Percentiles rank a stretch among this genome's conserved stretches.
phyloP scores from a whole-genome alignment of 2,888 invertebrate genomes.

The Baccha elongata region DNA sequence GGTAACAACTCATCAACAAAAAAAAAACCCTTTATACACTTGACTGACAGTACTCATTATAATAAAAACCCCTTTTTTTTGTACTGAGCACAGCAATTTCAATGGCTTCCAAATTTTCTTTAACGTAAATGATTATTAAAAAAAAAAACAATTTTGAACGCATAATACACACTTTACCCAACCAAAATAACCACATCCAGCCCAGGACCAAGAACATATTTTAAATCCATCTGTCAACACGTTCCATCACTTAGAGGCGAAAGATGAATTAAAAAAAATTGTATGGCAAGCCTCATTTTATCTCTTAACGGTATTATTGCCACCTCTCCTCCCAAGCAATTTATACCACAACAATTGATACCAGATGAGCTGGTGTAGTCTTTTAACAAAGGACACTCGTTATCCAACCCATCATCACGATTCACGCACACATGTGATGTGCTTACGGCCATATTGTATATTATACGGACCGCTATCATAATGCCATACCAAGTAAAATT shows the following conservation, averaged over 20 bases:
- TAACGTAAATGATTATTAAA: constrained; percentile 17
- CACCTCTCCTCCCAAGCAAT: constrained; percentile 46
- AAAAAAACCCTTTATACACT: constrained; percentile 28
- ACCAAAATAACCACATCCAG: not conserved
- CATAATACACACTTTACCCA: not conserved
- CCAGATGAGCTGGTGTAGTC: constrained; percentile 68
- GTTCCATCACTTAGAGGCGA: constrained; percentile 45
- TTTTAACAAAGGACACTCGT: constrained; percentile 69
- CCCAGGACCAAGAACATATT: not conserved
- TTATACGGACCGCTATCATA: constrained; percentile 48
- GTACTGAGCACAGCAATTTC: constrained; percentile 34
- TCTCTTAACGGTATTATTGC: not conserved
- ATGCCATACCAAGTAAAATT: constrained; percentile 40
- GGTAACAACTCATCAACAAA: not conserved
- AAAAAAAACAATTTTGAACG: too few relatives aligned
- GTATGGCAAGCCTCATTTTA: not conserved
- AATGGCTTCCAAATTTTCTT: constrained; percentile 49
- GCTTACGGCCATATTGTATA: constrained; percentile 56
- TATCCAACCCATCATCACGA: constrained; percentile 56
- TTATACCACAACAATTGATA: constrained; percentile 70
- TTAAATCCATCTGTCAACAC: constrained; percentile 69
- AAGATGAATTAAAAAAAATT: constrained; percentile 8
- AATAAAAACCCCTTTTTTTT: constrained; percentile 24
- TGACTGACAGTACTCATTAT: constrained; percentile 49
- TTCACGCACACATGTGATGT: constrained; percentile 59